Evolutionary conservation across 2,113 vertebrate species (phyloP), one percentile per base, ranked within the genome.

Genomic region (Nycticryphes semicollaris): DNA sequence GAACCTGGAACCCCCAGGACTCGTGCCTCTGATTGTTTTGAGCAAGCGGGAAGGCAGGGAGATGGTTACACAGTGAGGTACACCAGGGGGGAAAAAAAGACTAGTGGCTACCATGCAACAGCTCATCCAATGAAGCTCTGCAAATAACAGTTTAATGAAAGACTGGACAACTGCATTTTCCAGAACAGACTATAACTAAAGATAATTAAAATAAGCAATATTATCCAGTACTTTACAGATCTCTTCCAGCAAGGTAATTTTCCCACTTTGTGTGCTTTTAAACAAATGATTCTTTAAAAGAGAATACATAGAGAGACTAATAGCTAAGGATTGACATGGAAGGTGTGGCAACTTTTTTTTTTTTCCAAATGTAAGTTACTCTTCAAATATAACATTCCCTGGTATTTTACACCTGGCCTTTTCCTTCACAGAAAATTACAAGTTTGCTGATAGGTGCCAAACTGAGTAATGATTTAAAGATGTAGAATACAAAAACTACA

Each of bases 171-270:
- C 37, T 50, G 53, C 92, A 31, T 35, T 86, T 63, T 68, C 39
- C 90, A 64, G 81, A 91, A 96, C 86, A 95, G 59, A 51, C 82
- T 82, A 39, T 18, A 91, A 18, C 28, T 87, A 73, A 48, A 86
- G 37, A 69, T 8, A 62, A 24, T n/a, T 64, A 79, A 93, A 92
- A 48, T 20, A 85, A 90, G 20, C 0, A 4, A 24, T 75, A 50
- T 10, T 53, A 41, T 14, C 14, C 18, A 19, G 60, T 79, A 37
- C 16, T 82, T 81, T 62, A 95, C 27, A 66, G 51, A 35, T 27
- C 13, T 90, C 39, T 78, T 64, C 62, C 43, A 82, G 27, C 17
- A 79, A 78, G 88, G 31, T 30, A 2, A 50, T 56, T 87, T 77
- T 35, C 27, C 11, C 7, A 45, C 6, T 76, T 54, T 59, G 53